A percentile compares a stretch with the other conserved stretches of the same genome.
These are phyloP conservation scores for Nasalis larvatus DNA, from an alignment of 2,113 vertebrate species.

Conservation along the genomic window DNA sequence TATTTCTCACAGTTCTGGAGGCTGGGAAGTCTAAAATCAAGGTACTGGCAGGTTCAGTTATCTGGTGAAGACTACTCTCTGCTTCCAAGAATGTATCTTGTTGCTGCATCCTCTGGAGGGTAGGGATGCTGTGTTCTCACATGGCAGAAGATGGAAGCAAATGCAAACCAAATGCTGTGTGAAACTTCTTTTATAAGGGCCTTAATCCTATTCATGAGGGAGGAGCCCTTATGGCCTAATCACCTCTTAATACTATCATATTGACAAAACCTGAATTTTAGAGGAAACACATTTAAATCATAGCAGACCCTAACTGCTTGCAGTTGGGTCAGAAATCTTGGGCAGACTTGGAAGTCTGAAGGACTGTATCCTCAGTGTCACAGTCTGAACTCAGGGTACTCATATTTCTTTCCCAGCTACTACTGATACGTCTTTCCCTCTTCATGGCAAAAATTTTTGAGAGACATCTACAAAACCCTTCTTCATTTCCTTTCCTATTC, in stretches of 20 bases:
- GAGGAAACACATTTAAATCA: not conserved
- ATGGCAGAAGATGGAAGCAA: not conserved
- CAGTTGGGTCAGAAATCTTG: not conserved
- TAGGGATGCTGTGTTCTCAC: not conserved
- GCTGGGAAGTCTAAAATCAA: not conserved
- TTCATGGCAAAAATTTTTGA: not conserved
- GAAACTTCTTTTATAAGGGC: not conserved
- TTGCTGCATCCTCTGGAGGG: not conserved
- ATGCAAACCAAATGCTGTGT: not conserved
- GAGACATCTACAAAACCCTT: not conserved
- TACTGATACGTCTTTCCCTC: not conserved
- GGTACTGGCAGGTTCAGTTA: not conserved
- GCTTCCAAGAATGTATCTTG: not conserved
- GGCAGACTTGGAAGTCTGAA: not conserved
- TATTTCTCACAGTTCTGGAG: not conserved
- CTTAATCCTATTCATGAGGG: not conserved
- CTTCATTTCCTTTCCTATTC: not conserved
- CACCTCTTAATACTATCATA: not conserved
- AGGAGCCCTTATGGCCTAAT: not conserved
- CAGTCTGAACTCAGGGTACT: not conserved
- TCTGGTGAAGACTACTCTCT: not conserved
- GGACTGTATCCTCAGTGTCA: not conserved
- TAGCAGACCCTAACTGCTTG: not conserved
- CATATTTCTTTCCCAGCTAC: not conserved
- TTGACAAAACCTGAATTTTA: not conserved